A percentile compares a stretch with the other conserved stretches of the same genome.
These are phyloP conservation scores for Ariopsis seemanni DNA, from an alignment of 2,113 vertebrate species.

Conservation along the genomic window DNA sequence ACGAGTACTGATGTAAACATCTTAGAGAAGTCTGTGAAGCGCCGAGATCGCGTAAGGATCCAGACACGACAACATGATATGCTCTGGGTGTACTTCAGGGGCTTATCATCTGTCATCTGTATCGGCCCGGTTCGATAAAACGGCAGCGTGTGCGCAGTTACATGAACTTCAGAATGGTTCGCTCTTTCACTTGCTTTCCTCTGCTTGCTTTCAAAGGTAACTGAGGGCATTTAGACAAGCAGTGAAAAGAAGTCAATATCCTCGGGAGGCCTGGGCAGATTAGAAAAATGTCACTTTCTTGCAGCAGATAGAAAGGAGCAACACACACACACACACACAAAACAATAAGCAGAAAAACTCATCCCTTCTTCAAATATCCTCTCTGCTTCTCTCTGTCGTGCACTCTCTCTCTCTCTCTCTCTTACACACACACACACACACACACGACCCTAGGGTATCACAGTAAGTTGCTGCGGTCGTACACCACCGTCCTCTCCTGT, in stretches of 20 bases:
- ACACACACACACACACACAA: conserved; percentile 12
- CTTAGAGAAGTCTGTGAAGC: not conserved
- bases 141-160: conserved; percentile 26
- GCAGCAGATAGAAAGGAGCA: conserved; percentile 39
- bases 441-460: conserved; percentile 29
- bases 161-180: conserved; percentile 24
- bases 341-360: conserved; percentile 30
- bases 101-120: conserved; percentile 37
- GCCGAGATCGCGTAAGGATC: not conserved
- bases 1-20: not conserved
- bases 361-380: not conserved
- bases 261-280: conserved; percentile 59
- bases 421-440: conserved; percentile 41
- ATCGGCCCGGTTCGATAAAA: conserved; percentile 7
- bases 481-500: conserved; percentile 43
- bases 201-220: conserved; percentile 51
- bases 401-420: conserved; percentile 10
- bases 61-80: conserved; percentile 18
- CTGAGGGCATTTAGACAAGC: conserved; percentile 43
- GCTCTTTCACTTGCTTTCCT: conserved; percentile 29
- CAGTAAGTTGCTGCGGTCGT: conserved; percentile 26
- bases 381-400: not conserved
- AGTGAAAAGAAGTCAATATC: conserved; percentile 60
- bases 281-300: conserved; percentile 62
- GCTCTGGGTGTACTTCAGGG: conserved; percentile 6